phyloP scores from a whole-genome alignment of 2,888 invertebrate species.

The Agonopterix alstromeriana region DNA sequence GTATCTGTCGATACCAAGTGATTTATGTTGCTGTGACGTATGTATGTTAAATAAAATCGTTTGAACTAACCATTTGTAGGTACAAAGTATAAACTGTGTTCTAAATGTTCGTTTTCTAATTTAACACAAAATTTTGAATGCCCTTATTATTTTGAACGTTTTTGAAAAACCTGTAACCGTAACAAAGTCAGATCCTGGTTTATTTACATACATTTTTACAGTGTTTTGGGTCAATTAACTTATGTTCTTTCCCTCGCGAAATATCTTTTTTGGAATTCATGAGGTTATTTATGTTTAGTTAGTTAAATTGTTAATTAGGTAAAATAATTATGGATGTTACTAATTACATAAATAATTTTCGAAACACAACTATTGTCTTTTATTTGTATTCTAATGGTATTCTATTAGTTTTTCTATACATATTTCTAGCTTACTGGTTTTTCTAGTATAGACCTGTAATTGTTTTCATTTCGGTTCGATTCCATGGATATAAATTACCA shows the following conservation, averaged over 20 bases:
- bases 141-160: constrained; percentile 11
- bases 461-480: too few species aligned
- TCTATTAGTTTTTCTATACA: too few species aligned
- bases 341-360: constrained; percentile 62
- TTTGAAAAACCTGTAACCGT: constrained; percentile 2
- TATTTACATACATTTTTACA: constrained; percentile 4
- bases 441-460: too few species aligned
- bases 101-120: constrained; percentile 1
- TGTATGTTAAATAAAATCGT: constrained; percentile 15
- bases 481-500: too few species aligned
- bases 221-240: constrained; percentile 32
- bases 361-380: constrained; percentile 25
- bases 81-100: constrained; percentile 4
- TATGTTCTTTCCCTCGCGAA: constrained; percentile 15
- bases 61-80: constrained; percentile 16
- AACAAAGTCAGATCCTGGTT: constrained; percentile 21
- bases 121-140: constrained; percentile 2
- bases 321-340: constrained; percentile 63
- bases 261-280: constrained; percentile 23
- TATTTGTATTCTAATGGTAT: background rate
- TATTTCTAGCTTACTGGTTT: too few species aligned
- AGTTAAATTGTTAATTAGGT: constrained; percentile 50
- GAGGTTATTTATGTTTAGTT: constrained; percentile 43
- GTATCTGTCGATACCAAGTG: constrained; percentile 64
- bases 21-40: constrained; percentile 68